phyloP scores from a whole-genome alignment of 2,113 vertebrate species.

The Cairina moschata region DNA sequence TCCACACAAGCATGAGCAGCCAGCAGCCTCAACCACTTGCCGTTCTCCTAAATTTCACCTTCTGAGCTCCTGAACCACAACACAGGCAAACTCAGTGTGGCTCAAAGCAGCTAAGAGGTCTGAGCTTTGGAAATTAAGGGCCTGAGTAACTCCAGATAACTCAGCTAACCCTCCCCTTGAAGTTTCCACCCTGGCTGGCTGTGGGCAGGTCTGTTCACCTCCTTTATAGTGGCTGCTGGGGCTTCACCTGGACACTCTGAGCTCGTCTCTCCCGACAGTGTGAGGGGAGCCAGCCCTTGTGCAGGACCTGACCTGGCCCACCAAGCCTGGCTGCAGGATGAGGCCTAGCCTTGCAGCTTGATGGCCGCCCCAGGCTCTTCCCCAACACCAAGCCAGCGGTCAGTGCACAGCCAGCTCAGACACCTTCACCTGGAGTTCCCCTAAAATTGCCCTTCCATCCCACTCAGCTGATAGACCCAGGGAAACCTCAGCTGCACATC shows the following conservation, averaged over 20 bases:
- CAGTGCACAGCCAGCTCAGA: rapidly evolving
- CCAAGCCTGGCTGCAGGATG: not conserved
- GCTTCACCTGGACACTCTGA: rapidly evolving
- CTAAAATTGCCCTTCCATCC: not conserved
- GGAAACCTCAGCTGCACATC: not conserved
- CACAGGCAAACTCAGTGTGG: not conserved
- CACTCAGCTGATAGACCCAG: not conserved
- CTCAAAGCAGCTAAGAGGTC: not conserved
- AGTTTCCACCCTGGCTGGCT: not conserved
- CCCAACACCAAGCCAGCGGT: rapidly evolving
- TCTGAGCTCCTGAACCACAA: not conserved
- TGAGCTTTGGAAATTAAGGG: not conserved
- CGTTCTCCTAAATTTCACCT: not conserved
- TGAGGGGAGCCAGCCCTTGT: not conserved
- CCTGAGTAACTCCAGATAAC: not conserved
- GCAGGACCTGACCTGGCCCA: not conserved
- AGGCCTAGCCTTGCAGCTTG: not conserved
- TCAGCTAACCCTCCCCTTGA: not conserved
- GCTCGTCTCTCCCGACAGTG: not conserved
- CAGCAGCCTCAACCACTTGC: not conserved
- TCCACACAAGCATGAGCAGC: not conserved
- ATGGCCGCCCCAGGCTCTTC: not conserved
- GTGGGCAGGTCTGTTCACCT: rapidly evolving
- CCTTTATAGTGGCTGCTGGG: not conserved
- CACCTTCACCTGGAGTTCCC: not conserved